phyloP scores from a whole-genome alignment of 2,888 invertebrate species.

The Thymelicus sylvestris region DNA sequence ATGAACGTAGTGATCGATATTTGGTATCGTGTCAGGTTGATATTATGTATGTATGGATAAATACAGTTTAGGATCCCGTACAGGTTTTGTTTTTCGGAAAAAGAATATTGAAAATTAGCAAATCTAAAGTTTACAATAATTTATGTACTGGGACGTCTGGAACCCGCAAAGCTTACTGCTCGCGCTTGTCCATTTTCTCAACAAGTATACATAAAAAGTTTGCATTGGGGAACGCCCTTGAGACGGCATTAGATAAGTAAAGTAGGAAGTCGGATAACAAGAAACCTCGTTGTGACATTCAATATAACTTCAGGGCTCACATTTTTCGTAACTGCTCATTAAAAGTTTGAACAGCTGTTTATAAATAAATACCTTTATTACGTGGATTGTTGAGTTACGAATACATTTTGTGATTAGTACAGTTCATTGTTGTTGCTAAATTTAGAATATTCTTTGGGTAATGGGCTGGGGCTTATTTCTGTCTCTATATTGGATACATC shows the following conservation, averaged over 20 bases:
- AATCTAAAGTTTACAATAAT: too few species aligned
- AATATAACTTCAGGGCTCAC: slow-evolving; percentile 24
- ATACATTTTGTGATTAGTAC: not conserved
- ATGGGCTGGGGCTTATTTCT: not conserved
- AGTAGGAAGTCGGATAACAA: slow-evolving; percentile 27
- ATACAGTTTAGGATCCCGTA: too few species aligned
- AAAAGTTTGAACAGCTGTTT: slow-evolving; percentile 33
- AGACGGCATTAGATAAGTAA: slow-evolving; percentile 46
- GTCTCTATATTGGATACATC: not conserved
- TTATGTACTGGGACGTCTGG: too few species aligned
- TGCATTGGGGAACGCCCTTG: slow-evolving; percentile 37
- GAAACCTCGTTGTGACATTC: slow-evolving; percentile 16
- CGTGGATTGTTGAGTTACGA: not conserved
- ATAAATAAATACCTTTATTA: slow-evolving; percentile 6
- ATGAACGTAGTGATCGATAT: too few species aligned
- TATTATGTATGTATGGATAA: too few species aligned
- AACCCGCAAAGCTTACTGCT: too few species aligned
- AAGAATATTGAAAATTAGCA: too few species aligned
- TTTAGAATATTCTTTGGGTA: not conserved
- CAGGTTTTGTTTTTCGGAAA: too few species aligned
- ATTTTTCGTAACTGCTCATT: slow-evolving; percentile 36
- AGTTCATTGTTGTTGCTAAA: not conserved
- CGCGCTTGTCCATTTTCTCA: too few species aligned
- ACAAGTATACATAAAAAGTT: slow-evolving; percentile 7
- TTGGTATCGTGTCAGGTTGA: too few species aligned